phyloP scores from a whole-genome alignment of 53 echinoderm and acorn worm species.

The Arbacia lixula region DNA sequence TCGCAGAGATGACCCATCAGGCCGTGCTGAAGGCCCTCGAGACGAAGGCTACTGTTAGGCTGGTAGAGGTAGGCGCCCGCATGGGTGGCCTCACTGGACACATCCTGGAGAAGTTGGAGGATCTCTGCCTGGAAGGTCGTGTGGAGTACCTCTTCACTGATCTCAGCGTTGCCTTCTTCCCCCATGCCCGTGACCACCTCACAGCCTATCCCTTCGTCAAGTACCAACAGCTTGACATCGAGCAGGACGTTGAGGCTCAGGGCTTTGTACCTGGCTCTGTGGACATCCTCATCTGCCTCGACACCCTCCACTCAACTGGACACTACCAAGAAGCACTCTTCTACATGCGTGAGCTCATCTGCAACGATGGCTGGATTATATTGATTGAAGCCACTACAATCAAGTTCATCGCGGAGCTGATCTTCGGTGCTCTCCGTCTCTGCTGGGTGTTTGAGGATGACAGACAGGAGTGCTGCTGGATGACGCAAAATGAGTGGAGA shows the following conservation, averaged over 20 bases:
- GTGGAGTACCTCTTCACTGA: constrained; percentile 94
- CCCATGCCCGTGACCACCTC: constrained; percentile 77
- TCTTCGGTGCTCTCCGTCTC: constrained; percentile 87
- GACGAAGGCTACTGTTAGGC: constrained; percentile 72
- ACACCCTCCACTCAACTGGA: constrained; percentile 85
- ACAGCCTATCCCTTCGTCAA: constrained; percentile 81
- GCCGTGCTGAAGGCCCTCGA: constrained; percentile 72
- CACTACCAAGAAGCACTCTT: constrained; percentile 68
- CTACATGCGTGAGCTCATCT: constrained; percentile 78
- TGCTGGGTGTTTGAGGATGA: constrained; percentile 86
- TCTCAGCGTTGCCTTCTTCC: constrained; percentile 89
- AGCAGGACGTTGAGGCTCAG: constrained; percentile 77
- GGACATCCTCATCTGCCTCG: constrained; percentile 82
- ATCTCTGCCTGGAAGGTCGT: constrained; percentile 59
- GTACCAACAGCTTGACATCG: constrained; percentile 87
- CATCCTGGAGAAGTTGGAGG: constrained; percentile 68
- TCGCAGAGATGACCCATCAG: constrained; percentile 62
- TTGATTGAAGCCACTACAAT: constrained; percentile 80
- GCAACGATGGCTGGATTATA: constrained; percentile 75
- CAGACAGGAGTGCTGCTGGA: constrained; percentile 89
- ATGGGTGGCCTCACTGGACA: constrained; percentile 84
- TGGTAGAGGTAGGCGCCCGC: constrained; percentile 90
- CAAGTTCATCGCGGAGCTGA: constrained; percentile 79
- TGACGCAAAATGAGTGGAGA: constrained; percentile 71
- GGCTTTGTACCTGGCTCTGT: constrained; percentile 87